Evolutionary conservation across 2,113 vertebrate genomes (phyloP), one percentile per base, ranked within the genome.

Genomic region (Peromyscus maniculatus): DNA sequence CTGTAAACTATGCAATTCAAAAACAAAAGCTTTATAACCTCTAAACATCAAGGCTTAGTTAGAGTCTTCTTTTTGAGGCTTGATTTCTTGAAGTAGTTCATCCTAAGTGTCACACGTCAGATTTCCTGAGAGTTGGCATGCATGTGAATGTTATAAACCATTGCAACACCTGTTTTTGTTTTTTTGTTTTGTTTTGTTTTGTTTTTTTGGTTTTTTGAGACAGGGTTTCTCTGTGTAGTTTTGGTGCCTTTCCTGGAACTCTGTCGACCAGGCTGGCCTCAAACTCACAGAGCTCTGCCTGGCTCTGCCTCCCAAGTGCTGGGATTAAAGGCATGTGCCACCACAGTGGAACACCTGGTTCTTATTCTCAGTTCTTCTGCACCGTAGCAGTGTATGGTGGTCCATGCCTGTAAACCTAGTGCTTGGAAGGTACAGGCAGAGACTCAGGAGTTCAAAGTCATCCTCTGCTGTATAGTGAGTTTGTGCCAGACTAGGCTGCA

Each of bases 281-380:
- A 8, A 49, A 49, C 49, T 49, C 49, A 49, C 49, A 49, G 49
- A 49, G 8, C 5, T 49, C 49, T 8, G 8, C 49, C 49, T 49
- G 49, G 5, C 49, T 49, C 49, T 49, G 49, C 49, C 49, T 49
- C 49, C 49, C 49, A 8, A 49, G 49, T 49, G 49, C 49, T 49
- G 49, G 49, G 49, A 49, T 49, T 49, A 49, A 5, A 49, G 49
- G 49, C 49, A 8, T 49, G 49, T 8, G 49, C 49, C 49, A 49
- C 49, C 49, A 49, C 49, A 49, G 49, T 8, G 49, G 8, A 49
- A 80, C 12, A 49, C 33, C 57, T 83, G 69, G 17, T 83, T 91
- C 77, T 93, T 93, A 96, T 88, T 92, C 52, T 96, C 82, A 26
- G 28, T 90, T 7, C 57, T 13, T 79, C 9, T 91, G 75, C 7